Evolutionary conservation across 2,888 invertebrate genomes (phyloP).

Genomic region (Protula sp.): DNA sequence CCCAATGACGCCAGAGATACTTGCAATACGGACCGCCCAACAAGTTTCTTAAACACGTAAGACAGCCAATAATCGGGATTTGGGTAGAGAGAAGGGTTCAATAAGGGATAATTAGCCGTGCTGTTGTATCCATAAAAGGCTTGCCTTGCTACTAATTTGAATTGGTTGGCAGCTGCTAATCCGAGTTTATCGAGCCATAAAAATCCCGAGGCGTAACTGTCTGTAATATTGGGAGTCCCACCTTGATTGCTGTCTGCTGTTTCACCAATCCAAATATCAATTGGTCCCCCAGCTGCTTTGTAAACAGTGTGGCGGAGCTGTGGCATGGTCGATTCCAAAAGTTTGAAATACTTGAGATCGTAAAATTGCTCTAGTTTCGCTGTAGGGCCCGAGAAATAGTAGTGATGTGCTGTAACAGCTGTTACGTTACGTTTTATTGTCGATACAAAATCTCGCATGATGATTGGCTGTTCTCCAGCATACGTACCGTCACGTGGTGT

Average conservation of each 20-base stretch:
- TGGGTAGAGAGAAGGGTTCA: background rate
- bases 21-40: background rate
- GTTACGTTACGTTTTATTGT: background rate
- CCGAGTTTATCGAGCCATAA: background rate
- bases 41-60: background rate
- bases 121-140: background rate
- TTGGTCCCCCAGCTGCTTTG: background rate
- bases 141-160: background rate
- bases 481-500: too few relatives aligned
- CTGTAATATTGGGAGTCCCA: background rate
- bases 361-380: background rate
- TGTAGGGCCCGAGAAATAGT: background rate
- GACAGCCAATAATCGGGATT: background rate
- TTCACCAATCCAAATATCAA: background rate
- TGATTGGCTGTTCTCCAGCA: too few relatives aligned
- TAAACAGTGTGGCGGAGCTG: background rate
- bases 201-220: background rate
- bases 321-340: background rate
- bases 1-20: too few relatives aligned
- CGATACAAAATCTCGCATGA: background rate
- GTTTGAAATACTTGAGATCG: background rate
- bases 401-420: background rate
- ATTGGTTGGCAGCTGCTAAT: background rate
- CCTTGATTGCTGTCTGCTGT: background rate
- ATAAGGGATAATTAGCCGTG: background rate